phyloP scores from a whole-genome alignment of 1,140 invertebrate species.

The Melanaphis sacchari region DNA sequence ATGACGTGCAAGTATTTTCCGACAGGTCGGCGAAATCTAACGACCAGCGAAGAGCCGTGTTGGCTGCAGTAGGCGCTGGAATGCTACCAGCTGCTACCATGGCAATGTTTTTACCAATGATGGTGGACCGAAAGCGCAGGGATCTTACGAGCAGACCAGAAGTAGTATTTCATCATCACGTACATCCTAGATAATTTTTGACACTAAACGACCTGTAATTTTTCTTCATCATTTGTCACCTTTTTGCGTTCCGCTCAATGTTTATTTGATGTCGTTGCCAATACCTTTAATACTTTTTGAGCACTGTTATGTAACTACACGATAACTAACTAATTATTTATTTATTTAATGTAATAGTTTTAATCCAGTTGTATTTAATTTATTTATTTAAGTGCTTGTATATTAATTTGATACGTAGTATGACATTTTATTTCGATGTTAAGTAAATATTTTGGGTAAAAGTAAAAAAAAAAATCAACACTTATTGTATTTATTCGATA shows the following conservation, averaged over 20 bases:
- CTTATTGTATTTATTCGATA: slow-evolving; percentile 47
- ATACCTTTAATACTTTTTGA: slow-evolving; percentile 19
- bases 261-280: slow-evolving; percentile 35
- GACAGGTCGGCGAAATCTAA: not conserved
- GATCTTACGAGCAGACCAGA: not conserved
- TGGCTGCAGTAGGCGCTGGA: slow-evolving; percentile 77
- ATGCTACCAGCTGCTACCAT: slow-evolving; percentile 77
- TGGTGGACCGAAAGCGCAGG: slow-evolving; percentile 69
- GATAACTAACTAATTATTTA: slow-evolving; percentile 20
- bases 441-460: slow-evolving; percentile 39
- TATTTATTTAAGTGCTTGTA: slow-evolving; percentile 47
- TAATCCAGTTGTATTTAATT: slow-evolving; percentile 40
- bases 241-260: slow-evolving; percentile 33
- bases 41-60: slow-evolving; percentile 58
- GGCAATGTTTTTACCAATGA: slow-evolving; percentile 80
- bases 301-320: slow-evolving; percentile 50
- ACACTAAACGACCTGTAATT: not conserved
- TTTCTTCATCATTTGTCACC: not conserved
- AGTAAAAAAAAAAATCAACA: slow-evolving; percentile 27
- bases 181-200: slow-evolving; percentile 38
- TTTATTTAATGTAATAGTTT: slow-evolving; percentile 16
- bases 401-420: slow-evolving; percentile 1
- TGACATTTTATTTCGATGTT: not conserved
- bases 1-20: slow-evolving; percentile 17
- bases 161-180: not conserved